phyloP scores from a whole-genome alignment of 1,140 invertebrate species.

The Caenorhabditis brenneri region DNA sequence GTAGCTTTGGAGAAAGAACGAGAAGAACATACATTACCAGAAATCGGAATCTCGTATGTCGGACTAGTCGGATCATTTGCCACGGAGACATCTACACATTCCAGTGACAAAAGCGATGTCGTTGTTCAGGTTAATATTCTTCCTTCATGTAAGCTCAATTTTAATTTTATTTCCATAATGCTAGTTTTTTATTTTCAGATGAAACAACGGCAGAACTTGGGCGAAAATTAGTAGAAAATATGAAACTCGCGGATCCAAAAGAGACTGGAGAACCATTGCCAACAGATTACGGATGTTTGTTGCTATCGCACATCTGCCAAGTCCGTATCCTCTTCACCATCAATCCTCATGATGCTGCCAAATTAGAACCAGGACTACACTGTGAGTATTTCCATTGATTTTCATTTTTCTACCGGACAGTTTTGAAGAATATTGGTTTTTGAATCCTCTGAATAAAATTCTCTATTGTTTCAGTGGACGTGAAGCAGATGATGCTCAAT shows the following conservation, averaged over 20 bases:
- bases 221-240: background rate
- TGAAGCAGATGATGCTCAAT: background rate
- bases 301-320: background rate
- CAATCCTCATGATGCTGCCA: background rate
- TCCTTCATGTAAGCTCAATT: background rate
- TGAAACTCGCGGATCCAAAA: background rate
- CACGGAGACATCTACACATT: background rate
- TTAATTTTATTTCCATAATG: no score
- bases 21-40: background rate
- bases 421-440: no score
- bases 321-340: background rate
- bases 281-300: background rate
- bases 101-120: background rate
- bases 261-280: background rate
- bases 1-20: constrained; percentile 8
- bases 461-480: background rate
- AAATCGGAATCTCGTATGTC: background rate
- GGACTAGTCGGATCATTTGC: background rate
- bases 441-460: background rate
- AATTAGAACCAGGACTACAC: background rate
- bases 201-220: background rate
- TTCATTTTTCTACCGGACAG: no score
- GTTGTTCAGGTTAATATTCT: background rate
- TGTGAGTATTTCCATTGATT: no score
- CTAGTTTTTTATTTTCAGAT: background rate